Evolutionary conservation across 1,140 invertebrate species (phyloP).

Genomic region (Drosophila nebulosa): DNA sequence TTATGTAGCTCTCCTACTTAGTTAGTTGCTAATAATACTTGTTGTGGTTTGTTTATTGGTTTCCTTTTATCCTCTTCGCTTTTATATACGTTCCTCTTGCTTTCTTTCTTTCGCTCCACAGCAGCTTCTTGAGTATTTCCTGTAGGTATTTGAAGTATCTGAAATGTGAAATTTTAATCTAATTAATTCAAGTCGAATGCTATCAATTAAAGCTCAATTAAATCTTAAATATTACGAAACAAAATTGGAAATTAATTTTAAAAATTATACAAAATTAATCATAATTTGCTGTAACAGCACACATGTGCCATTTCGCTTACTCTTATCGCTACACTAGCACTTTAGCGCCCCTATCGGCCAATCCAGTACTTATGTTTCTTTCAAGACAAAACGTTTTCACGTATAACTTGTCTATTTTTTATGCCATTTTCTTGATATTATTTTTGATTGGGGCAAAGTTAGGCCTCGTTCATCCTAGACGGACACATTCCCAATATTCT

Average conservation of each 20-base stretch:
- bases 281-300: too few species aligned
- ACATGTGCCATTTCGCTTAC: too few species aligned
- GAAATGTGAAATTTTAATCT: background rate
- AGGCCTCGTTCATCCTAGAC: too few species aligned
- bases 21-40: conserved; percentile 69
- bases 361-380: background rate
- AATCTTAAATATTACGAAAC: background rate
- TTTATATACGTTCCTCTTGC: background rate
- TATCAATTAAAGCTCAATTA: too few species aligned
- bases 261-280: background rate
- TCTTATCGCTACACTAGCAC: background rate
- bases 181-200: background rate
- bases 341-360: background rate
- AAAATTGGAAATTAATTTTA: background rate
- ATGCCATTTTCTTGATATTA: too few species aligned
- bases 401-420: too few species aligned
- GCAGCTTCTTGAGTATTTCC: conserved; percentile 62
- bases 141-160: conserved; percentile 62
- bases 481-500: too few species aligned
- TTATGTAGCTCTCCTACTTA: background rate
- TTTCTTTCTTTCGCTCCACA: conserved; percentile 34
- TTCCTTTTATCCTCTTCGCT: background rate
- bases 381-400: background rate
- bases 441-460: too few species aligned
- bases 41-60: conserved; percentile 37